A percentile compares a stretch with the other conserved stretches of the same genome.
These are phyloP conservation scores for Nebria ingens DNA, from an alignment of 1,140 invertebrate genomes.

Conservation along the genomic window DNA sequence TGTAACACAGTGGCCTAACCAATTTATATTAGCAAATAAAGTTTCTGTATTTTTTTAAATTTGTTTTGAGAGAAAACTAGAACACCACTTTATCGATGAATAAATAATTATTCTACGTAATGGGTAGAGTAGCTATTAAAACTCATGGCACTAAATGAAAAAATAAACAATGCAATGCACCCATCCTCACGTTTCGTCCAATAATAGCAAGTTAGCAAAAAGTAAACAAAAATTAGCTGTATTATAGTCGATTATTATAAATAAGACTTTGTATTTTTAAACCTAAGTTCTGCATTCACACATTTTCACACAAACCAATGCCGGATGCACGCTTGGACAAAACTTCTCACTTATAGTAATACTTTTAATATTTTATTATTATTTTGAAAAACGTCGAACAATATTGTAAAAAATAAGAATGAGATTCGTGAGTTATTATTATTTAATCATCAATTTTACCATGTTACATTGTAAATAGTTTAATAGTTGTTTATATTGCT, in stretches of 20 bases:
- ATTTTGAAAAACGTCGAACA: too few species aligned
- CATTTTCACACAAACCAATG: neutral
- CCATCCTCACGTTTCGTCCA: constrained; percentile 19
- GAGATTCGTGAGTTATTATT: constrained; percentile 11
- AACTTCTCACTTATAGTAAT: too few species aligned
- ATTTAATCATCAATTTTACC: constrained; percentile 15
- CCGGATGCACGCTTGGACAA: neutral
- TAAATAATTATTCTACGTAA: constrained; percentile 1
- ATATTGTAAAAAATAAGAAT: too few species aligned
- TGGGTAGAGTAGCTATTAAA: constrained; percentile 13
- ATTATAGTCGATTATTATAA: constrained; percentile 1
- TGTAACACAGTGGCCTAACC: neutral
- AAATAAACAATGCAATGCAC: constrained; percentile 18
- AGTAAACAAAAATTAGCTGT: neutral
- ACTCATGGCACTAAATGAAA: constrained; percentile 17
- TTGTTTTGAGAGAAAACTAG: constrained; percentile 3
- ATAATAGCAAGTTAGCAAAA: neutral
- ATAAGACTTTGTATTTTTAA: neutral
- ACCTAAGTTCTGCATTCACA: neutral
- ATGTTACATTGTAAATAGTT: constrained; percentile 20
- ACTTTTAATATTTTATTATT: too few species aligned
- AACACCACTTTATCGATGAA: neutral
- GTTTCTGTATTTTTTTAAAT: neutral
- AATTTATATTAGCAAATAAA: neutral
- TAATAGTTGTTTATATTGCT: constrained; percentile 19